phyloP scores from a whole-genome alignment of 2,797 vertebrate genomes.

The Bradypus variegatus region DNA sequence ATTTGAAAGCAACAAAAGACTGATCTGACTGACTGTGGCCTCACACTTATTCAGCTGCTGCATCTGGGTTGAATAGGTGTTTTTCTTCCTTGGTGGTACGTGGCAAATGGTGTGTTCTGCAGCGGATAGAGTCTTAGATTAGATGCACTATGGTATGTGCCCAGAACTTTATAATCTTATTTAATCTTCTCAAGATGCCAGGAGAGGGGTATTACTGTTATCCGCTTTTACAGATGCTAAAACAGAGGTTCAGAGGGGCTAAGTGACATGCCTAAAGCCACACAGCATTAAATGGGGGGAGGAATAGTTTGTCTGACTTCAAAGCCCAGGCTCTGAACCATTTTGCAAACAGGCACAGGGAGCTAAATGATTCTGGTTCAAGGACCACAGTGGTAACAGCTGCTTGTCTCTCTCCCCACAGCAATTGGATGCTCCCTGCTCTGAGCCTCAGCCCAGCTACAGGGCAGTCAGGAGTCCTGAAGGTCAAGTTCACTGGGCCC shows the following conservation, averaged over 20 bases:
- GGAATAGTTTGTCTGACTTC: neutral
- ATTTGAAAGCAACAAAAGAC: neutral
- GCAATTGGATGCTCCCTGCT: conserved; percentile 68
- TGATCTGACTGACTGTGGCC: neutral
- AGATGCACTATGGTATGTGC: fast-evolving
- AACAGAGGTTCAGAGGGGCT: neutral
- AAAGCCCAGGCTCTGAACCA: neutral
- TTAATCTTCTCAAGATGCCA: neutral
- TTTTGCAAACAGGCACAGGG: neutral
- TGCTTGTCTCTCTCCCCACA: conserved; percentile 18
- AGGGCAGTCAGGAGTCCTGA: conserved; percentile 54
- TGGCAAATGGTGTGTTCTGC: neutral
- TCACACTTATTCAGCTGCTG: neutral
- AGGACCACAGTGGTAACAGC: neutral
- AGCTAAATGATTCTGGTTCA: neutral
- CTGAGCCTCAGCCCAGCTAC: conserved; percentile 68
- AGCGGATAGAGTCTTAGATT: neutral
- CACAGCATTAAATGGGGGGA: neutral
- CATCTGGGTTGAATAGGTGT: neutral
- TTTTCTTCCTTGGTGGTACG: neutral
- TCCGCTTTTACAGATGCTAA: neutral
- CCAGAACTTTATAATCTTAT: neutral
- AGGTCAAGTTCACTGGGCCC: conserved; percentile 62
- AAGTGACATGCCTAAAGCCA: neutral
- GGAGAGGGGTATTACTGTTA: neutral